These are phyloP conservation scores for Phocides pigmalion DNA, from an alignment of 1,140 invertebrate species.

Conservation along the genomic window DNA sequence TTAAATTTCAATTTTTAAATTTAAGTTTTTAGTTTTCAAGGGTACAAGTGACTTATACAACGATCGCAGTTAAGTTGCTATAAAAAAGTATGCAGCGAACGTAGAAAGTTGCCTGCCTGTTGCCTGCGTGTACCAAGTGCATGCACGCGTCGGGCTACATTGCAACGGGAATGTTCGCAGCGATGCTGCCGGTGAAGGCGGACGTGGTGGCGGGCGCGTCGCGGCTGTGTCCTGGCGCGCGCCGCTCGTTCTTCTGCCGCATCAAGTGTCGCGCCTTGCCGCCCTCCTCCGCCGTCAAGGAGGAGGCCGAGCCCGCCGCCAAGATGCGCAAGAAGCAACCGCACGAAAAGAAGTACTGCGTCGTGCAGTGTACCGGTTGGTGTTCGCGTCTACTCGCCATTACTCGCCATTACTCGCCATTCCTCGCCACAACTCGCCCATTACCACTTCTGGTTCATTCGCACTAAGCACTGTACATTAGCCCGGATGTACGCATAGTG, in stretches of 20 bases:
- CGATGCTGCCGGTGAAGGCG: constrained; percentile 95
- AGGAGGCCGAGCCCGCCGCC: constrained; percentile 82
- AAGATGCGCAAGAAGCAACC: constrained; percentile 59
- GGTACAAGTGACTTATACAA: no score
- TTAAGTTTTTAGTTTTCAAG: no score
- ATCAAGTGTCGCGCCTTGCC: constrained; percentile 90
- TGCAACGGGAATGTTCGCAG: no score
- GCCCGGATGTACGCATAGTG: no score
- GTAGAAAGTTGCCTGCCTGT: no score
- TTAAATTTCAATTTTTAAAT: no score
- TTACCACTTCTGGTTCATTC: no score
- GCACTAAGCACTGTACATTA: no score
- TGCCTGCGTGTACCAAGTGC: neutral
- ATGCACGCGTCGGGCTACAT: constrained; percentile 3
- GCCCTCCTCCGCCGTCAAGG: constrained; percentile 85
- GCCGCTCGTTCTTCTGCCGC: constrained; percentile 96
- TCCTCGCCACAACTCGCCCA: no score
- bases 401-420: no score
- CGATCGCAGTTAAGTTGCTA: no score
- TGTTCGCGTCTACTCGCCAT: neutral
- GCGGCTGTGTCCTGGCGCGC: constrained; percentile 92
- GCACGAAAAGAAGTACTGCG: constrained; percentile 71
- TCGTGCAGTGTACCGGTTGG: constrained; percentile 76
- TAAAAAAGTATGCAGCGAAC: no score
- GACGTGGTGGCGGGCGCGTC: constrained; percentile 91